Base-by-base conservation (phyloP, 2,113 vertebrate genomes). In the Mus pahari region DNA sequence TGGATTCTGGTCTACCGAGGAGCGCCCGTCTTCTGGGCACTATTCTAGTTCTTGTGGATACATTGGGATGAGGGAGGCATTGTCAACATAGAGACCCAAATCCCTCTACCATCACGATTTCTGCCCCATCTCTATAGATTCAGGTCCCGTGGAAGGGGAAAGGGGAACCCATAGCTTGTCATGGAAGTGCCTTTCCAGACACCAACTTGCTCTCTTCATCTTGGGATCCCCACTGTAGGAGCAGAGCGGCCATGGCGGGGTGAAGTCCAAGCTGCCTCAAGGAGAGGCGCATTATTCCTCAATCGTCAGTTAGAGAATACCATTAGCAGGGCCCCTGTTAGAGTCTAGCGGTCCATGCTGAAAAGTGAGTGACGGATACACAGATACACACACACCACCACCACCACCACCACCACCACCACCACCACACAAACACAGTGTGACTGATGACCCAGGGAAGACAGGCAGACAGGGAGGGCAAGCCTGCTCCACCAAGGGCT, bases 281-380 rank as follows among this genome's bases (percentile, higher is more conserved):
- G 17, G 9, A 50, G 45, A 58, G 55, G 39, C 3, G 13, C 31
- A 60, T 70, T 83, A 70, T 42, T 81, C 36, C 10, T 4, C n/a
- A 58, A 10, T 3, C 24, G 20, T 31, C 77, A 36, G 19, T 9
- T 22, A 45, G 16, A 53, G 42, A 66, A 6, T 17, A 87, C 0
- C 24, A 1, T 14, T 5, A 5, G 31, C 45, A n/a, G 33, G 36
- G 66, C 20, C 45, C 70, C 50, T 83, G 83, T 88, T 92, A 86
- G n/a, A 87, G 0, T 58, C 70, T 12, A 77, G 71, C 31, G 55
- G 68, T 92, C 92, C 90, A 45, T 62, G 42, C n/a, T 3, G 64
- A 94, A 96, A 66, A 60, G 75, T 48, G 68, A 93, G 22, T 94
- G 62, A 82, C 16, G 48, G 62, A 68, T 91, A 73, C 66, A 3